Base-by-base conservation (phyloP, 92 coral and sea anemone genomes). In the Paramuricea clavata region DNA sequence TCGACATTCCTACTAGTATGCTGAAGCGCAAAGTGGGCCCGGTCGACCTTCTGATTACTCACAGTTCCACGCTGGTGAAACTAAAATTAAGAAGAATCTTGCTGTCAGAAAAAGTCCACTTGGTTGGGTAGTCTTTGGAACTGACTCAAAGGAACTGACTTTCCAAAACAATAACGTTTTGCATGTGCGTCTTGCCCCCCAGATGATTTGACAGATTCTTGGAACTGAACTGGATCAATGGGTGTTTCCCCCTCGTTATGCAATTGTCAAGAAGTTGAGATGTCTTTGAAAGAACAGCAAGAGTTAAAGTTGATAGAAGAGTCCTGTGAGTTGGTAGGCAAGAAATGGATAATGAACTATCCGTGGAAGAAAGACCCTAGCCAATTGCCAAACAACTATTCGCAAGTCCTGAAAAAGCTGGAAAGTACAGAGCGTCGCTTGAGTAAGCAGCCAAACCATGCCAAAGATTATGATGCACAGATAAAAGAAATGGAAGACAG, bases 161-260 rank as follows among this genome's bases (percentile, higher is more conserved):
- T 77, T 67, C 7, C 62, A 74, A 76, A 49, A 41, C 75, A 85
- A 83, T 39, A 69, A 89, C 76, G 89, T 87, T 49, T 34, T 87
- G 22, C 88, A 74, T 25, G 88, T 90, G n/a, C 88, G 94, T 26
- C 82, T 88, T 0, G 85, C 87, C 30, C 7, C 15, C 92, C 94
- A 30, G 65, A 84, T 16, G 94, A 87, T 33, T 52, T 91, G 8
- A 74, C 54, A 1, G 89, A 90, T 0, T 74, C 82, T 44, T 90
- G 90, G 90, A 73, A 75, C n/a, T n/a, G n/a, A 42, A 91, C 94
- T 1, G 88, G 88, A 81, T 80, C 85, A 49, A 92, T 92, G 94
- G 92, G 90, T 31, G 92, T 88, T 15, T 49, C 83, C 5, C 50
- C 69, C 1, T 42, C 82, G 13, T 69, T 87, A 54, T 92, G 94